These are phyloP conservation scores for Caenorhabditis remanei DNA, from an alignment of 1,140 invertebrate genomes.

Conservation along the genomic window DNA sequence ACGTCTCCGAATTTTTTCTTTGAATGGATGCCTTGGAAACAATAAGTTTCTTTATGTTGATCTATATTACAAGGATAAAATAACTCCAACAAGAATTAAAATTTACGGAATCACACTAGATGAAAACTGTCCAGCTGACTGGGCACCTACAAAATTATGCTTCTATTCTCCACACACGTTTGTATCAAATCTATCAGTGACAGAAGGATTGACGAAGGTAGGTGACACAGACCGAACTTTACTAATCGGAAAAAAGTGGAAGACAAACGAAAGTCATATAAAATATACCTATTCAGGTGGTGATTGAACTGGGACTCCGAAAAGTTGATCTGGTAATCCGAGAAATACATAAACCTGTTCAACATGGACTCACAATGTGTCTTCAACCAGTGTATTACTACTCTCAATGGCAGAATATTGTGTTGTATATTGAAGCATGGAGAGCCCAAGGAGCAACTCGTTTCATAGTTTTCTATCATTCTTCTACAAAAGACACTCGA, in stretches of 20 bases:
- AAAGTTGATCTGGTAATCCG: background rate
- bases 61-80: background rate
- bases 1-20: constrained; percentile 18
- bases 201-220: background rate
- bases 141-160: background rate
- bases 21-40: background rate
- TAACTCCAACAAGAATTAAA: background rate
- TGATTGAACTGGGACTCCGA: background rate
- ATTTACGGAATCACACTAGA: background rate
- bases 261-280: background rate
- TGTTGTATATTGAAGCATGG: constrained; percentile 30
- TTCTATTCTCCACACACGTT: constrained; percentile 1
- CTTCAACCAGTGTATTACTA: constrained; percentile 6
- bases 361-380: background rate
- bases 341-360: background rate
- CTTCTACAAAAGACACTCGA: background rate
- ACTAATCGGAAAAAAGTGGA: too few species aligned
- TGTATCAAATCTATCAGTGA: background rate
- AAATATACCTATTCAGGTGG: background rate
- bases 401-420: constrained; percentile 18
- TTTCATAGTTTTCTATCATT: constrained; percentile 20
- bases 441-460: constrained; percentile 39
- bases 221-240: background rate
- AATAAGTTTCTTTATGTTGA: background rate
- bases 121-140: background rate